Conservation (phyloP, 2,888 invertebrate genomes). For the Tupiocoris notatus region DNA sequence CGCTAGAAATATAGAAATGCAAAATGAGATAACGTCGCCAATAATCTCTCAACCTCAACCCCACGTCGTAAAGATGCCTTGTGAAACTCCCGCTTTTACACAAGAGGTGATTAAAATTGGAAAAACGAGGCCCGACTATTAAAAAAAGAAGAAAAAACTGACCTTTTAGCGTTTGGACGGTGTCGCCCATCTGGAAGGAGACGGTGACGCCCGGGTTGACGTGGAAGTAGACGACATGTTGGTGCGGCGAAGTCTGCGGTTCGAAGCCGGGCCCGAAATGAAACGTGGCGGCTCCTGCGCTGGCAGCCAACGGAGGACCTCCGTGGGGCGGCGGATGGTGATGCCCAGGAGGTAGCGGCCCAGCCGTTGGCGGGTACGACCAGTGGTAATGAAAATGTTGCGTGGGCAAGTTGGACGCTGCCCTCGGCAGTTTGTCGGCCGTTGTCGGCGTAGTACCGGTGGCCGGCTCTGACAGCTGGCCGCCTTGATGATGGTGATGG, state of each 20-base stretch:
- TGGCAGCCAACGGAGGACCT: slow-evolving; percentile 54
- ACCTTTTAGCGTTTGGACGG: slow-evolving; percentile 74
- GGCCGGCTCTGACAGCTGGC: slow-evolving; percentile 9
- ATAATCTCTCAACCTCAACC: no score
- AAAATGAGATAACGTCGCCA: no score
- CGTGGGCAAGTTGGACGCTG: slow-evolving; percentile 55
- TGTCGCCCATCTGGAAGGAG: slow-evolving; percentile 71
- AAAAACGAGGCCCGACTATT: no score
- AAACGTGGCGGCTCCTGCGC: slow-evolving; percentile 58
- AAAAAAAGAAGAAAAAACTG: slow-evolving; percentile 54
- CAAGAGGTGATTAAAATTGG: no score
- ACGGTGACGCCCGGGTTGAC: slow-evolving; percentile 76
- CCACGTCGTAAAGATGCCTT: no score
- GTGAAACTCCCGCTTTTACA: no score
- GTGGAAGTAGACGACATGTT: slow-evolving; percentile 71
- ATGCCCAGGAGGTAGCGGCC: slow-evolving; percentile 54
- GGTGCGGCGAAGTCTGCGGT: slow-evolving; percentile 52
- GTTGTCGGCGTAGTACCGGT: slow-evolving; percentile 13
- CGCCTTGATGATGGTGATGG: not conserved
- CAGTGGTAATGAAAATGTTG: slow-evolving; percentile 56
- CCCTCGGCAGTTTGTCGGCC: slow-evolving; percentile 55
- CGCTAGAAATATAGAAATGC: no score
- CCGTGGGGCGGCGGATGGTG: not conserved
- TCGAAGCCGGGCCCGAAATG: slow-evolving; percentile 58
- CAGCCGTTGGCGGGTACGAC: slow-evolving; percentile 56